Conservation (phyloP, 92 coral and sea anemone species). For the Palythoa caribaeorum region DNA sequence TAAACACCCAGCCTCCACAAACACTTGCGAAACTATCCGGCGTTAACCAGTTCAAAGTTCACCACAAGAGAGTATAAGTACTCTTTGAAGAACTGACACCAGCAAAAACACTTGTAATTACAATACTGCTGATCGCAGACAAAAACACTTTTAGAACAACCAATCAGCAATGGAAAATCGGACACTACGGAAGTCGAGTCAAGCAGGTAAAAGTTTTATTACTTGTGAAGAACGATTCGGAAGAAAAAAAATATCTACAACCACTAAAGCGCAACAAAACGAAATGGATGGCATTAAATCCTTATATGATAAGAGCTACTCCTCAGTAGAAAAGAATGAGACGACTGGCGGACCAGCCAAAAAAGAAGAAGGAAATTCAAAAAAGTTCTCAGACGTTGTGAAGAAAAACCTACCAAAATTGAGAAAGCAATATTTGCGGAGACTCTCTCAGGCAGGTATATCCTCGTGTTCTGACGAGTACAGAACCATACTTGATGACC, state of each 20-base stretch:
- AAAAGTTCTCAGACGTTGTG: neutral
- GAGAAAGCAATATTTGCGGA: slow-evolving; percentile 25
- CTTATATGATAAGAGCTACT: too few species aligned
- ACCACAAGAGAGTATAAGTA: neutral
- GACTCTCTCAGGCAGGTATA: slow-evolving; percentile 43
- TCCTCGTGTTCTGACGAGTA: slow-evolving; percentile 62
- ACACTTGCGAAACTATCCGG: neutral
- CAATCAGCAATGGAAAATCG: slow-evolving; percentile 26
- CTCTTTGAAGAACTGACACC: neutral
- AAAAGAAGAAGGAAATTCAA: neutral
- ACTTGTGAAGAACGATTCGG: slow-evolving; percentile 19
- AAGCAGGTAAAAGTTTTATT: neutral
- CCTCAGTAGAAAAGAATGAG: neutral
- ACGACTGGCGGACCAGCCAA: neutral
- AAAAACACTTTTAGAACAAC: slow-evolving; percentile 2
- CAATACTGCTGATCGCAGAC: neutral
- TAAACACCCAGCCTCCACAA: too few species aligned
- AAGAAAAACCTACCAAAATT: neutral
- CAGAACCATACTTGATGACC: slow-evolving; percentile 33
- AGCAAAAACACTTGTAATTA: slow-evolving; percentile 19
- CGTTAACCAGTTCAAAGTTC: neutral
- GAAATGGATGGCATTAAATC: slow-evolving; percentile 1
- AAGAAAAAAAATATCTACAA: slow-evolving; percentile 3
- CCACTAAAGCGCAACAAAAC: neutral
- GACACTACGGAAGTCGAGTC: slow-evolving; percentile 22